Conservation (phyloP, 2,113 vertebrate species). For the Pachypanchax playfairii region DNA sequence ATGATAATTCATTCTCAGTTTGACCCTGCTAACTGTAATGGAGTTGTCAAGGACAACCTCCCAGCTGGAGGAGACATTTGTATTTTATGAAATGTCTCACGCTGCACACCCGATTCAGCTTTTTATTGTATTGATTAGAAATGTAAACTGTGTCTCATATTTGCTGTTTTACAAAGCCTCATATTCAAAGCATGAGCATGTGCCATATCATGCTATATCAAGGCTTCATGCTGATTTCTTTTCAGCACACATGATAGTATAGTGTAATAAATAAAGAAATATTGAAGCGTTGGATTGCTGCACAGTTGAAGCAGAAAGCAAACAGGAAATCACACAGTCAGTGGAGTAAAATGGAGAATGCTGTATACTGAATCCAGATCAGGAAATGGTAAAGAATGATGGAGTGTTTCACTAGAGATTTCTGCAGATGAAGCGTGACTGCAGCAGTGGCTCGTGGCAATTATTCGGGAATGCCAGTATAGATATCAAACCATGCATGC, state of each 20-base stretch:
- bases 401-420: constrained; percentile 37
- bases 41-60: constrained; percentile 12
- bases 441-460: constrained; percentile 39
- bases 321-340: constrained; percentile 17
- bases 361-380: constrained; percentile 1
- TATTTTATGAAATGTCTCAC: neutral
- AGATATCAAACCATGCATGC: constrained; percentile 20
- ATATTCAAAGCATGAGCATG: neutral
- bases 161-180: neutral
- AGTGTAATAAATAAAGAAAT: neutral
- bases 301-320: neutral
- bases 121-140: neutral
- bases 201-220: neutral
- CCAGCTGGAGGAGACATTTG: constrained; percentile 4
- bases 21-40: constrained; percentile 8
- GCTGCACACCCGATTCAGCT: neutral
- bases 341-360: constrained; percentile 13
- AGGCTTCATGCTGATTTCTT: neutral
- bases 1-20: constrained; percentile 11
- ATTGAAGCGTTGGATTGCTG: constrained; percentile 4
- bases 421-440: constrained; percentile 49
- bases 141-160: neutral
- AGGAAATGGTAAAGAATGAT: constrained; percentile 40
- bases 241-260: neutral
- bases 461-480: constrained; percentile 26